A percentile compares a stretch with the other conserved stretches of the same genome.
phyloP scores from a whole-genome alignment of 2,113 vertebrate genomes.

The Periophthalmus modestus region DNA sequence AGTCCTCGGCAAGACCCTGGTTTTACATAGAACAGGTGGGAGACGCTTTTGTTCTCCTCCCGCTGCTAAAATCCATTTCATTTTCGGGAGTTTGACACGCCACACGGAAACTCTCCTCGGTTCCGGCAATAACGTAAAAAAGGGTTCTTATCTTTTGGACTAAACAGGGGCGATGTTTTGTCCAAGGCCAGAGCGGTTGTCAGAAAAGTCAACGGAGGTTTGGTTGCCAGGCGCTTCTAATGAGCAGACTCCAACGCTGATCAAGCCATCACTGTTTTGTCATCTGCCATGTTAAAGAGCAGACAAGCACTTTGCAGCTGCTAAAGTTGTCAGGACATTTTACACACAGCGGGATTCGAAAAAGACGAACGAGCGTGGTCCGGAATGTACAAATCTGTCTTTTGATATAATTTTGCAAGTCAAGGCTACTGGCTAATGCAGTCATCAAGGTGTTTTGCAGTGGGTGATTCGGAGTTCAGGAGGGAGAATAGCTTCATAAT shows the following conservation, averaged over 20 bases:
- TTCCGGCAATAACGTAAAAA: conserved; percentile 59
- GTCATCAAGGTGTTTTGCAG: conserved; percentile 66
- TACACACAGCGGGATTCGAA: conserved; percentile 19
- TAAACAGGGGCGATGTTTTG: conserved; percentile 60
- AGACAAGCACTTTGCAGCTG: conserved; percentile 40
- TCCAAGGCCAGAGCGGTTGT: conserved; percentile 50
- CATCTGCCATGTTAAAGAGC: conserved; percentile 33
- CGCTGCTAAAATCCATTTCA: conserved; percentile 83
- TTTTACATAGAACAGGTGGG: conserved; percentile 83
- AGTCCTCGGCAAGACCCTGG: conserved; percentile 77
- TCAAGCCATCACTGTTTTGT: conserved; percentile 53
- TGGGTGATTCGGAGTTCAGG: conserved; percentile 63
- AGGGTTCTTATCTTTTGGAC: conserved; percentile 55
- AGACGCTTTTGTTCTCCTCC: conserved; percentile 82
- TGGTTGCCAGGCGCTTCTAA: conserved; percentile 59
- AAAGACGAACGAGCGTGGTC: conserved; percentile 7
- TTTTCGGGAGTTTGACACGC: conserved; percentile 73
- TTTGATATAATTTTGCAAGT: conserved; percentile 36
- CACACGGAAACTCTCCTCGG: conserved; percentile 67
- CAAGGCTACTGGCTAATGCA: conserved; percentile 38
- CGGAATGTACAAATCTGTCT: conserved; percentile 20
- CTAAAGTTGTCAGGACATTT: conserved; percentile 24
- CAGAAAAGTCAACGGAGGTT: conserved; percentile 63
- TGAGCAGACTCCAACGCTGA: conserved; percentile 51
- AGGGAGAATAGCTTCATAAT: conserved; percentile 60